These are phyloP conservation scores for Murina feae DNA, from an alignment of 2,113 vertebrate species.

Conservation along the genomic window DNA sequence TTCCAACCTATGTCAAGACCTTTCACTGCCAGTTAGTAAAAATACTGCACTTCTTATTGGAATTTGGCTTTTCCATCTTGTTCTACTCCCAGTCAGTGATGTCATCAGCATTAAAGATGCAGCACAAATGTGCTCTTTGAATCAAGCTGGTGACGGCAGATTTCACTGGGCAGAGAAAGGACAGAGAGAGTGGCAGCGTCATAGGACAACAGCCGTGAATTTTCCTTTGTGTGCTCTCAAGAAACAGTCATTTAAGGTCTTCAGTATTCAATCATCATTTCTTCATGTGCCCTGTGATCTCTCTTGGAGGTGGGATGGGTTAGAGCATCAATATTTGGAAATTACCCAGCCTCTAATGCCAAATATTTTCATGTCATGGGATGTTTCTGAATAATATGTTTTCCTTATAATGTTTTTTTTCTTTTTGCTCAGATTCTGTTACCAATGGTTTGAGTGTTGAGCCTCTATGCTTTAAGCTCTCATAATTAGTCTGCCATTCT, in stretches of 20 bases:
- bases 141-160: not conserved
- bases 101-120: not conserved
- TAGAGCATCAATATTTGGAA: not conserved
- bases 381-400: not conserved
- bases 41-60: not conserved
- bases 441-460: not conserved
- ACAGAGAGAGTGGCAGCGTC: too few species aligned
- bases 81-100: not conserved
- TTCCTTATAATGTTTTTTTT: not conserved
- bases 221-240: not conserved
- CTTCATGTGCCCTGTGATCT: not conserved
- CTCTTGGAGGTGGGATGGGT: not conserved
- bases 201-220: fast-evolving
- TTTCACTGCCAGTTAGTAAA: not conserved
- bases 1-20: not conserved
- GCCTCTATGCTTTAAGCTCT: not conserved
- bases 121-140: not conserved
- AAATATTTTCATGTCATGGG: not conserved
- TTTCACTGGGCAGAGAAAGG: not conserved
- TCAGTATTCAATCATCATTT: not conserved
- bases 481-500: not conserved
- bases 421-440: not conserved
- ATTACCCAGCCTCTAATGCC: not conserved
- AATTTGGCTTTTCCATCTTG: not conserved
- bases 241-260: not conserved